Conservation (phyloP, 2,888 invertebrate genomes). For the Boloria euphrosyne region DNA sequence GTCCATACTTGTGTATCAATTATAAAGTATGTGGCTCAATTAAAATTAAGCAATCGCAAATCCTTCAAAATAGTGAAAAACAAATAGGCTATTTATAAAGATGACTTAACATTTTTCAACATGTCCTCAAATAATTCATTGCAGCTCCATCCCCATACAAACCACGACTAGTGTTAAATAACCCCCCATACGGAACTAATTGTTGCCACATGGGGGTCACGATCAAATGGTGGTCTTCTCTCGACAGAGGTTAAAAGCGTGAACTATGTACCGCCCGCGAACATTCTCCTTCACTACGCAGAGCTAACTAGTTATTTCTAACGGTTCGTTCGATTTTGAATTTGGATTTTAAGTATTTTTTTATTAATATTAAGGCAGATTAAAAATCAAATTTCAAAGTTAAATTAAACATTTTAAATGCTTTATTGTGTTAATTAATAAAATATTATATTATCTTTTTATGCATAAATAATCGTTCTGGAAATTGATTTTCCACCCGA, state of each 20-base stretch:
- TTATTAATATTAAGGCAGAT: not conserved
- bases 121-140: constrained; percentile 26
- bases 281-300: constrained; percentile 53
- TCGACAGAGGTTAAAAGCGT: constrained; percentile 63
- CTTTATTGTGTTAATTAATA: too few relatives aligned
- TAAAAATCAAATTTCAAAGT: too few relatives aligned
- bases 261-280: constrained; percentile 60
- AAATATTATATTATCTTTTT: too few relatives aligned
- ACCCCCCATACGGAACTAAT: constrained; percentile 32
- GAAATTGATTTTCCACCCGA: not conserved
- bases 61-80: not conserved
- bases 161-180: constrained; percentile 34
- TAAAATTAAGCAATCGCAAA: too few relatives aligned
- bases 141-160: constrained; percentile 23
- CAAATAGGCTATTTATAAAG: constrained; percentile 1
- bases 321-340: constrained; percentile 32
- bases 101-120: constrained; percentile 14
- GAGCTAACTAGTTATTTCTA: constrained; percentile 30
- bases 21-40: too few relatives aligned
- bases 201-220: constrained; percentile 46
- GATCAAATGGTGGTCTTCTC: constrained; percentile 50
- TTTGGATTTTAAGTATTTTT: constrained; percentile 21
- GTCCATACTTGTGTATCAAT: too few relatives aligned
- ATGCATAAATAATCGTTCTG: too few relatives aligned
- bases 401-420: too few relatives aligned